Percentiles rank a stretch among this genome's conserved stretches.
Evolutionary conservation across 2,113 vertebrate genomes (phyloP).

Genomic region (Gallinago paraguaiae): DNA sequence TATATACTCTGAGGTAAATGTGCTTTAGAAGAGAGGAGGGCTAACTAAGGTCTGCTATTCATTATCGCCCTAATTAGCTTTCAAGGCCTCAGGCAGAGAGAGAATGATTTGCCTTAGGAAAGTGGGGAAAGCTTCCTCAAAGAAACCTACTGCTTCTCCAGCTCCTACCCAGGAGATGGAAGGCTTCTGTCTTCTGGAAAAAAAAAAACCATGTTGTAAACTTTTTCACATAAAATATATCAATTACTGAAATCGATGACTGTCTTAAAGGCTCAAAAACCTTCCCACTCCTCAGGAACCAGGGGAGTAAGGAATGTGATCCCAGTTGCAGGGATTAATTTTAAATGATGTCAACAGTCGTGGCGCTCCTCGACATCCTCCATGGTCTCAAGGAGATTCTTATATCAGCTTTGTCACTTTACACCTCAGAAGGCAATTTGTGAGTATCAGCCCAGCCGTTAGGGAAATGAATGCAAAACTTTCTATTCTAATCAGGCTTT

Average conservation of each 20-base stretch:
- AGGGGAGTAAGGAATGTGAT: neutral
- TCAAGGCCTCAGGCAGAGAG: neutral
- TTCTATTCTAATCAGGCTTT: neutral
- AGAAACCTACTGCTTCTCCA: neutral
- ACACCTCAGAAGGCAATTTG: neutral
- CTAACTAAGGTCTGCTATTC: neutral
- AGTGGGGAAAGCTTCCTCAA: neutral
- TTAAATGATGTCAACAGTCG: neutral
- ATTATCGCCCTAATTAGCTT: neutral
- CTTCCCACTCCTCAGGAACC: neutral
- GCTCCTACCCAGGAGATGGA: neutral
- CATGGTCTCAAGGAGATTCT: neutral
- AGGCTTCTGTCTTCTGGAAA: neutral
- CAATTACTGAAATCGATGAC: neutral
- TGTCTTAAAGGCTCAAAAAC: neutral
- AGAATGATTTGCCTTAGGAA: neutral
- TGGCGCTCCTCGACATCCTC: neutral
- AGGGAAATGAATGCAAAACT: slow-evolving; percentile 2
- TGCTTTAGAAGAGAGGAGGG: neutral
- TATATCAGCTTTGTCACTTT: neutral
- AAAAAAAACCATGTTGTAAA: neutral
- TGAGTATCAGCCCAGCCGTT: neutral
- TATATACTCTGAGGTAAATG: neutral
- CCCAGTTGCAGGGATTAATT: neutral
- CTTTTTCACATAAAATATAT: neutral